phyloP scores from a whole-genome alignment of 2,113 vertebrate species.

The Scomber colias region DNA sequence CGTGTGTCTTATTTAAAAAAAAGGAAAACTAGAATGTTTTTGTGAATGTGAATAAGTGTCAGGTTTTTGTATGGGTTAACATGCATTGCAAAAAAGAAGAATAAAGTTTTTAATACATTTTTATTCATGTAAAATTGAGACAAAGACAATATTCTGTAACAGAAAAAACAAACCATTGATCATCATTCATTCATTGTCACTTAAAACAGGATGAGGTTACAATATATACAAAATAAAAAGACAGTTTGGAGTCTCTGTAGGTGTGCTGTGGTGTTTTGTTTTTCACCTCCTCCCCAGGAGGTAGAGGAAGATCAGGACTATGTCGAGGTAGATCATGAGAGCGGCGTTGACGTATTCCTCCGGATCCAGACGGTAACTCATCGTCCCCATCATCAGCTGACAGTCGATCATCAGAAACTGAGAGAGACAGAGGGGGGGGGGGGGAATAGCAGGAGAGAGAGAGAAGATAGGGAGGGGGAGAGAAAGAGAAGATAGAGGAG shows the following conservation, averaged over 20 bases:
- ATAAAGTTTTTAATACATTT: background rate
- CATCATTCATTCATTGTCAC: background rate
- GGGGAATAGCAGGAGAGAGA: background rate
- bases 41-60: background rate
- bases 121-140: constrained; percentile 19
- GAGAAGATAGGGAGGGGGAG: background rate
- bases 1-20: background rate
- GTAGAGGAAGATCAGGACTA: constrained; percentile 83
- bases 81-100: background rate
- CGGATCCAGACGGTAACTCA: constrained; percentile 69
- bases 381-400: constrained; percentile 79
- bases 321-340: constrained; percentile 83
- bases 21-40: background rate
- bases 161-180: background rate
- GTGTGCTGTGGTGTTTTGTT: background rate
- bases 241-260: background rate
- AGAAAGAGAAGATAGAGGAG: no score
- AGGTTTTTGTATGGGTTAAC: background rate
- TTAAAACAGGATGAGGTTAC: background rate
- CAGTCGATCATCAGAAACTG: constrained; percentile 82
- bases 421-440: background rate
- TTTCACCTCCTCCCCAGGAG: constrained; percentile 75
- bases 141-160: constrained; percentile 3
- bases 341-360: constrained; percentile 84
- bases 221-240: background rate